phyloP scores from a whole-genome alignment of 2,888 invertebrate species.

The Syrphus vitripennis region DNA sequence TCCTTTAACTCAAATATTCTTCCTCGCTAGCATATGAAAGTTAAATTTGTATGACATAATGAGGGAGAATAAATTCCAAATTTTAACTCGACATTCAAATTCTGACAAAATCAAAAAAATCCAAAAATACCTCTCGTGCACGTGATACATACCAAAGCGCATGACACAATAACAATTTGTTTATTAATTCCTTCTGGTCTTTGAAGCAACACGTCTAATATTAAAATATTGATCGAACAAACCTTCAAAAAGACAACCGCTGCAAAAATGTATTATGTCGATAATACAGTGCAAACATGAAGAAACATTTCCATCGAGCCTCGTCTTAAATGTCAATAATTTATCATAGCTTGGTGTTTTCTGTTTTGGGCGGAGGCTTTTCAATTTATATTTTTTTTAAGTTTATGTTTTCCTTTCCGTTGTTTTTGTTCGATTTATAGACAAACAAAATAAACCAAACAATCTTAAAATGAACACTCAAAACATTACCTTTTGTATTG shows the following conservation, averaged over 20 bases:
- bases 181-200: too few relatives aligned
- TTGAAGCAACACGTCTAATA: too few relatives aligned
- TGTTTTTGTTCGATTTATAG: constrained; percentile 1
- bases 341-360: neutral
- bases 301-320: neutral
- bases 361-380: constrained; percentile 60
- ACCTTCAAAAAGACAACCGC: neutral
- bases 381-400: constrained; percentile 43
- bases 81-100: too few relatives aligned
- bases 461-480: constrained; percentile 57
- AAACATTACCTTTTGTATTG: constrained; percentile 3
- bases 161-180: too few relatives aligned
- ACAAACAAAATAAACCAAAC: neutral
- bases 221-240: neutral
- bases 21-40: too few relatives aligned
- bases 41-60: too few relatives aligned
- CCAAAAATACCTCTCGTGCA: too few relatives aligned
- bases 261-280: constrained; percentile 5
- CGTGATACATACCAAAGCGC: too few relatives aligned
- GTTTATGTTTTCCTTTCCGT: constrained; percentile 22
- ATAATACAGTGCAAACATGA: constrained; percentile 14
- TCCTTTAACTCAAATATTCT: too few relatives aligned
- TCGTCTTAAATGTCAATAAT: constrained; percentile 34
- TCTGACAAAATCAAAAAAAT: too few relatives aligned
- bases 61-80: too few relatives aligned